These are phyloP conservation scores for Lophotis ruficrista DNA, from an alignment of 2,113 vertebrate species.

Conservation along the genomic window DNA sequence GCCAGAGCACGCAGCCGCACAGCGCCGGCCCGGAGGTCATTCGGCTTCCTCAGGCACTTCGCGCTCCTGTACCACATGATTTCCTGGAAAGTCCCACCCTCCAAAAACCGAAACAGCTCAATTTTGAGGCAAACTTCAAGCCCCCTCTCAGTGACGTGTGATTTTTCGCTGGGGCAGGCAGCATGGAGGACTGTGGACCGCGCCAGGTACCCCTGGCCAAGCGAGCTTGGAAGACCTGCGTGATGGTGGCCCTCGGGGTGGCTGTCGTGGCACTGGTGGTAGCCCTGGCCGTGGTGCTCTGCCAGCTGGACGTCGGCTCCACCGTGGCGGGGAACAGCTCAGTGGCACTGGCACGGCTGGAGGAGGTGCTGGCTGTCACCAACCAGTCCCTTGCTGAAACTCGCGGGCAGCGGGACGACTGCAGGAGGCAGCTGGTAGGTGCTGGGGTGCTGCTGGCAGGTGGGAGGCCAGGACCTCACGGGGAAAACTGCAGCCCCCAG, in stretches of 20 bases:
- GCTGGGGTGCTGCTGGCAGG: not conserved
- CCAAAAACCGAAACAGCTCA: accelerated
- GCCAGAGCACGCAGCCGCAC: no score
- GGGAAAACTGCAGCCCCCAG: not conserved
- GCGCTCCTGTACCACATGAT: not conserved
- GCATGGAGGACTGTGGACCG: not conserved
- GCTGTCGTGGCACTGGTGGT: accelerated
- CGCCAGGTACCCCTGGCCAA: accelerated
- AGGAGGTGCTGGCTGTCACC: accelerated
- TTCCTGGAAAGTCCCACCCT: not conserved
- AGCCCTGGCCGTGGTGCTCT: accelerated
- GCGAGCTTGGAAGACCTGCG: accelerated
- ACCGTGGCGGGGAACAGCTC: accelerated
- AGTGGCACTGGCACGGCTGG: accelerated
- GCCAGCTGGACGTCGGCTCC: accelerated
- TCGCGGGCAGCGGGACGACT: accelerated
- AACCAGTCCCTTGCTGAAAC: not conserved
- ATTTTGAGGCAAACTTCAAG: accelerated
- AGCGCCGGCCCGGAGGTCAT: no score
- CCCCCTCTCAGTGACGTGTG: accelerated
- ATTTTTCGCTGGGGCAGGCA: accelerated
- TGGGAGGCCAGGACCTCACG: accelerated
- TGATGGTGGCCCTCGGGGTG: accelerated
- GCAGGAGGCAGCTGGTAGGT: not conserved
- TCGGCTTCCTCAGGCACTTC: no score